Evolutionary conservation across 2,797 vertebrate species (phyloP).

Genomic region (Pempheris klunzingeri): DNA sequence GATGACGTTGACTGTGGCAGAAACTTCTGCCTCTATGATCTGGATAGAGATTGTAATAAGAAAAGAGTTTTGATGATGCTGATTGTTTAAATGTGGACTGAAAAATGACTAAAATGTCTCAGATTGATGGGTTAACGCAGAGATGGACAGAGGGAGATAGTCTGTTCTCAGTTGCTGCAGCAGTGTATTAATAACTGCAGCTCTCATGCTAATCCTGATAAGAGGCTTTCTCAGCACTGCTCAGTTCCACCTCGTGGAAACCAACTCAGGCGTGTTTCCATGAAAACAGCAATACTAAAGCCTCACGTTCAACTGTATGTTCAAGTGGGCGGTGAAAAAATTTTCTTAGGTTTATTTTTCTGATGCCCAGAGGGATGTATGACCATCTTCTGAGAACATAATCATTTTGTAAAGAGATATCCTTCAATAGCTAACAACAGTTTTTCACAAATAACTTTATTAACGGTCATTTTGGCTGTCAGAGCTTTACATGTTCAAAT

Average conservation of each 20-base stretch:
- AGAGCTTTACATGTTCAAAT: constrained; percentile 16
- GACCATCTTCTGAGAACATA: constrained; percentile 45
- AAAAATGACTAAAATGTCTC: constrained; percentile 15
- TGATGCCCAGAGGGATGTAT: constrained; percentile 37
- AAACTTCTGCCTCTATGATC: neutral
- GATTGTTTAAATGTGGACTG: neutral
- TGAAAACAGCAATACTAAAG: constrained; percentile 56
- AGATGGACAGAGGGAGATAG: constrained; percentile 9
- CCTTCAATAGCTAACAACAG: constrained; percentile 18
- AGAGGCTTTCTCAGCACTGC: constrained; percentile 78
- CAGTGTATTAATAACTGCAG: constrained; percentile 72
- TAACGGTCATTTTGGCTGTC: neutral
- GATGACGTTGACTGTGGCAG: neutral
- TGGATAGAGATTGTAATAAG: neutral
- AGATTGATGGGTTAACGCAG: neutral
- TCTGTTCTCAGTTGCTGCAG: constrained; percentile 48
- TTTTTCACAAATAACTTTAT: neutral
- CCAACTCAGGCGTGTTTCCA: constrained; percentile 58
- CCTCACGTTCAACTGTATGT: constrained; percentile 36
- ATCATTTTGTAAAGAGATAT: constrained; percentile 26
- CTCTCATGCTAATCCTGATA: constrained; percentile 78
- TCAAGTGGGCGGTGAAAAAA: constrained; percentile 22
- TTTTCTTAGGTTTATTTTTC: constrained; percentile 36
- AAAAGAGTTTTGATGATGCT: neutral
- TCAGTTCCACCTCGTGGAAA: constrained; percentile 65